Evolutionary conservation across 2,888 invertebrate genomes (phyloP).

Genomic region (Aporophyla nigra): DNA sequence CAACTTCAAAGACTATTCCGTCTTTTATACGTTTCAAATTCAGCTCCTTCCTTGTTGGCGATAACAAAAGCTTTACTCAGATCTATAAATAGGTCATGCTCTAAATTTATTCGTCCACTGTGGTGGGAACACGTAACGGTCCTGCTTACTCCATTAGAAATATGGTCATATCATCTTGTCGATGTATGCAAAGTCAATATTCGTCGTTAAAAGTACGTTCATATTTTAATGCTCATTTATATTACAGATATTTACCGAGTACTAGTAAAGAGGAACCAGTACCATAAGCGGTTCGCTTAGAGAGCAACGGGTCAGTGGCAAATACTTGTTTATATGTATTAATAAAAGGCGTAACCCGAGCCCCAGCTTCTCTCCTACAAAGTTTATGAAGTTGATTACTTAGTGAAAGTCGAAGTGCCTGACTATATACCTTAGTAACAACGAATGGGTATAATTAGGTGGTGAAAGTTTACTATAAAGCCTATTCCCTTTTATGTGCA

Average conservation of each 20-base stretch:
- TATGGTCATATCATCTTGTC: slow-evolving; percentile 2
- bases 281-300: slow-evolving; percentile 43
- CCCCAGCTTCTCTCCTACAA: slow-evolving; percentile 57
- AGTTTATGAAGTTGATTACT: slow-evolving; percentile 60
- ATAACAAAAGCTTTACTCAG: slow-evolving; percentile 17
- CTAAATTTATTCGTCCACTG: neutral
- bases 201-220: neutral
- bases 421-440: slow-evolving; percentile 42
- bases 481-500: slow-evolving; percentile 53
- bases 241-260: slow-evolving; percentile 14
- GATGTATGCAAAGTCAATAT: neutral
- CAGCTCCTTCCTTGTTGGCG: neutral
- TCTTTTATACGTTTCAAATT: neutral
- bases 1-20: neutral
- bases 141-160: neutral
- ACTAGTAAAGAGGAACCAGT: slow-evolving; percentile 34
- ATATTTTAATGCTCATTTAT: neutral
- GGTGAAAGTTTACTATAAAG: slow-evolving; percentile 57
- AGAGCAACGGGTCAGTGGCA: slow-evolving; percentile 54
- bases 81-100: neutral
- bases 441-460: slow-evolving; percentile 61
- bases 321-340: slow-evolving; percentile 57
- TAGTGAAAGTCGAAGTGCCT: slow-evolving; percentile 60
- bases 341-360: slow-evolving; percentile 51
- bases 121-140: neutral